phyloP scores from a whole-genome alignment of 2,113 vertebrate genomes.

The Lucifuga dentata region DNA sequence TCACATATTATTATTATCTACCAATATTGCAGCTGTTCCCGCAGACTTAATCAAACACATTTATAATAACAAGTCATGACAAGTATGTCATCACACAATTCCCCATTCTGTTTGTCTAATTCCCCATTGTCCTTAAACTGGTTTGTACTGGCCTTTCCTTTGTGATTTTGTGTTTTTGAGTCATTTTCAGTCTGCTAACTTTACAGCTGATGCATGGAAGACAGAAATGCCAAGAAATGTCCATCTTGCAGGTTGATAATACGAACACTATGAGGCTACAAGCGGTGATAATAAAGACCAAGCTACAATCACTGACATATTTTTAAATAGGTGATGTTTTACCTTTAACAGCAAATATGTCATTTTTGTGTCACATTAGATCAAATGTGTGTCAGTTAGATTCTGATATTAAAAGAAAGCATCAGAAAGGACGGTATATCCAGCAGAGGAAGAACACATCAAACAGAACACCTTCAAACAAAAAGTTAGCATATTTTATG shows the following conservation, averaged over 20 bases:
- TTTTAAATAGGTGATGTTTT: neutral
- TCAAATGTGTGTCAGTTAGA: constrained; percentile 22
- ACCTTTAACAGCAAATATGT: neutral
- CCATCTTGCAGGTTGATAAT: too few relatives aligned
- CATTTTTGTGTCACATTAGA: neutral
- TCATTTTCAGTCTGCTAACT: neutral
- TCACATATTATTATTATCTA: neutral
- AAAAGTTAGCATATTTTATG: constrained; percentile 49
- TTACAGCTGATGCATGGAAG: constrained; percentile 1
- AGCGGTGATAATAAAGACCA: neutral
- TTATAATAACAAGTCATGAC: neutral
- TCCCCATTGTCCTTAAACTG: neutral
- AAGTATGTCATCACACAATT: neutral
- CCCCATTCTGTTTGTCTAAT: neutral
- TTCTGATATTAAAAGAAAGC: constrained; percentile 31
- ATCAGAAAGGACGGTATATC: constrained; percentile 8
- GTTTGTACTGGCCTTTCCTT: neutral
- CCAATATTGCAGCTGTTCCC: too few relatives aligned
- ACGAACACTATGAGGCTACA: too few relatives aligned
- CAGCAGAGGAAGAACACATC: constrained; percentile 30
- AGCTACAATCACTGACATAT: neutral
- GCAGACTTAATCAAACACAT: constrained; percentile 6
- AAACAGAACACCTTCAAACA: constrained; percentile 46
- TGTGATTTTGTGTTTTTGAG: neutral
- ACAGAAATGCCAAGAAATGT: too few relatives aligned